Evolutionary conservation across 2,888 invertebrate species (phyloP), one percentile per base, ranked within the genome.

Genomic region (Baronia brevicornis): DNA sequence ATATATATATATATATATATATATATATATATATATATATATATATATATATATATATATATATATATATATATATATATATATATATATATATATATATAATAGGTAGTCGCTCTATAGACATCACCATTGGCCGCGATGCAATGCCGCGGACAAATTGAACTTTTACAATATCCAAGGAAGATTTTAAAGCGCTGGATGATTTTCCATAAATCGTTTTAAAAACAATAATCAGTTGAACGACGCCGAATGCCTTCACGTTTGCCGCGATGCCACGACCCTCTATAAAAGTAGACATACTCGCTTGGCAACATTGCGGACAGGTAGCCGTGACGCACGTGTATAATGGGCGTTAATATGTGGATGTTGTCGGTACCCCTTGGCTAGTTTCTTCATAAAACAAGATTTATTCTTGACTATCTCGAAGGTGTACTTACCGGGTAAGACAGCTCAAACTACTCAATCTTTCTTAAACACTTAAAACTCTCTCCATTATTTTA

Each of bases 201-300:
- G 7, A 34, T 24, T 27, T 42, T 25, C 18, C 36, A 43, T 35
- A 37, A 40, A 39, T 38, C 13, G 34, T 35, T 28, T 38, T 26
- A 30, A 30, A 46, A 42, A 41, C 38, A 35, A 48, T 43, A 44
- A 41, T 40, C 42, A 37, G 25, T 37, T 37, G 43, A 38, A 26
- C 39, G 39, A 35, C 38, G 26, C 36, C 44, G 58, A 52, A 58
- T 64, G 40, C 59, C 56, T 43, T 42, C 57, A 57, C 59, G 60
- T 57, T 36, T 45, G 38, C 20, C 11, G 3, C 14, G 27, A 7
- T 14, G n/a, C n/a, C 27, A 17, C 20, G 36, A 36, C 32, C 21
- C 44, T 44, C 51, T 53, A 45, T 50, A 46, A 54, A 48, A 60
- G 45, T 44, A 48, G 51, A 53, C 47, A 47, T 48, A 50, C 49